phyloP scores from a whole-genome alignment of 2,888 invertebrate species.

The Lydus trimaculatus region DNA sequence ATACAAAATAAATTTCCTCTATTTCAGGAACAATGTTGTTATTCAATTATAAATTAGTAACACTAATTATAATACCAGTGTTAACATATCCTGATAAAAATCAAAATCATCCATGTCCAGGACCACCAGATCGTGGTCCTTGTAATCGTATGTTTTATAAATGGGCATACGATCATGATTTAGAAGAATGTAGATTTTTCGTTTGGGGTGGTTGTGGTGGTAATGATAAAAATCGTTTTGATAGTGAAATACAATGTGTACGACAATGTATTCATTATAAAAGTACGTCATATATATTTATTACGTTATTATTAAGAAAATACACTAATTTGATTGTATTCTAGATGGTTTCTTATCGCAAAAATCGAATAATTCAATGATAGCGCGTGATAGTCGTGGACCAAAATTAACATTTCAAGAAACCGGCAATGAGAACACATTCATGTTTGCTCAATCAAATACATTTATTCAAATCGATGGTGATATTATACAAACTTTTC shows the following conservation, averaged over 20 bases:
- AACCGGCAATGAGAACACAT: constrained; percentile 84
- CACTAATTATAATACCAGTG: constrained; percentile 30
- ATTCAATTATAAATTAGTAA: constrained; percentile 24
- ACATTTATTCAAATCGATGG: constrained; percentile 91
- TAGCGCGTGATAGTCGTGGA: constrained; percentile 78
- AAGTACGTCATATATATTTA: too few species aligned
- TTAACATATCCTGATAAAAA: constrained; percentile 39
- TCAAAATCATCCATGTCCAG: constrained; percentile 59
- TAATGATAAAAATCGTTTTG: constrained; percentile 72
- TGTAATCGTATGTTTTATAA: constrained; percentile 72
- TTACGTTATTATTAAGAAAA: too few species aligned
- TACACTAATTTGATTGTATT: neutral
- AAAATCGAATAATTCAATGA: constrained; percentile 61
- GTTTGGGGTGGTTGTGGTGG: constrained; percentile 75
- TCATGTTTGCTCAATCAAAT: constrained; percentile 90
- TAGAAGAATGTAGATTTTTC: constrained; percentile 68
- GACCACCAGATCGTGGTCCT: constrained; percentile 57
- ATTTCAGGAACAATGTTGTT: constrained; percentile 37
- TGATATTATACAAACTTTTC: constrained; percentile 89
- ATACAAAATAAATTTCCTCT: neutral
- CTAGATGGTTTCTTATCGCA: neutral
- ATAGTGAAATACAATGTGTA: constrained; percentile 71
- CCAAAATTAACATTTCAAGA: constrained; percentile 85
- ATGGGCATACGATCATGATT: constrained; percentile 70
- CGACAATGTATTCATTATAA: constrained; percentile 69